Evolutionary conservation across 2,888 invertebrate genomes (phyloP).

Genomic region (Drosophila algonquin): DNA sequence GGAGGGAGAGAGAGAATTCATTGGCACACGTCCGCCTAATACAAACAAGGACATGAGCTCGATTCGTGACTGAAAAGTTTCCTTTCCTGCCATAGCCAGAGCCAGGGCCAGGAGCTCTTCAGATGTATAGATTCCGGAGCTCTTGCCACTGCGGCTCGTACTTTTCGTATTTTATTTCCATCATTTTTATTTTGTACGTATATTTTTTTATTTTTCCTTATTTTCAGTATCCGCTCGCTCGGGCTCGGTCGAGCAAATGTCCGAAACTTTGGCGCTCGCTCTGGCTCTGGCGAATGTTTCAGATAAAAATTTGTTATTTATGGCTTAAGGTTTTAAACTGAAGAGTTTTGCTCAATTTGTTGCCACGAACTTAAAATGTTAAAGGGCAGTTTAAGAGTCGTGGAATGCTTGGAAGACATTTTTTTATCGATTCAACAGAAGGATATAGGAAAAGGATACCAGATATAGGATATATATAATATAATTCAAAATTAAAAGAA

Average conservation of each 20-base stretch:
- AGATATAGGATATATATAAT: too few species aligned
- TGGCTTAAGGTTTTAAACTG: constrained; percentile 75
- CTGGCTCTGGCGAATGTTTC: constrained; percentile 58
- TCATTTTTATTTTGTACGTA: constrained; percentile 62
- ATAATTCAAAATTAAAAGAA: too few species aligned
- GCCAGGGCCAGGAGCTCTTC: constrained; percentile 2
- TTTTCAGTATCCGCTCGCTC: constrained; percentile 62
- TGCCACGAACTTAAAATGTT: constrained; percentile 27
- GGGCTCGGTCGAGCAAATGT: constrained; percentile 62
- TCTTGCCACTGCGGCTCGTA: constrained; percentile 53
- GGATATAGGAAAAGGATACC: background rate
- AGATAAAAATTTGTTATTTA: constrained; percentile 81
- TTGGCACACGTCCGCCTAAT: constrained; percentile 79
- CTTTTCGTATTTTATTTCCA: constrained; percentile 76
- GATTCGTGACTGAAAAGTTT: constrained; percentile 80
- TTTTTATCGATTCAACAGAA: background rate
- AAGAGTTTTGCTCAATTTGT: constrained; percentile 54
- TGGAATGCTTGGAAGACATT: background rate
- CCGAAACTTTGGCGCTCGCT: constrained; percentile 68
- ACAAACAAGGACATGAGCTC: constrained; percentile 81
- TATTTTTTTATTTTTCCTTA: constrained; percentile 29
- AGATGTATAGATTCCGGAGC: background rate
- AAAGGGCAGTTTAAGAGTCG: background rate
- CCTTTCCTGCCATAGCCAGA: constrained; percentile 25
- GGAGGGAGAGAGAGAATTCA: constrained; percentile 56